Conservation (phyloP, 2,113 vertebrate genomes). For the Serinus canaria region DNA sequence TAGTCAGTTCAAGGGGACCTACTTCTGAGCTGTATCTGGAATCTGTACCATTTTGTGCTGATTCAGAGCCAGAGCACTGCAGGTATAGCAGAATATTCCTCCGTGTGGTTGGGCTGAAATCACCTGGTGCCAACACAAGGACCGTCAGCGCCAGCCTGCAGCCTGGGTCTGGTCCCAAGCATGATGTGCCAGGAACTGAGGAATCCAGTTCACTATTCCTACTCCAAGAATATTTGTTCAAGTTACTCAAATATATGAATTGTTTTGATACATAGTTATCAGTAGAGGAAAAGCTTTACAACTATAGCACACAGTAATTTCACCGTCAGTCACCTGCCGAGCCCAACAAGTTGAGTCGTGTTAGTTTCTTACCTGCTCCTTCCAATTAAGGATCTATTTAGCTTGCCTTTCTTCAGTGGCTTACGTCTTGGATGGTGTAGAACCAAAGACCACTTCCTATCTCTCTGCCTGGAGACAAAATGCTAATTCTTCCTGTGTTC, state of each 20-base stretch:
- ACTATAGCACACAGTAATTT: background rate
- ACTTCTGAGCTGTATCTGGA: background rate
- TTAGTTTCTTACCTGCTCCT: background rate
- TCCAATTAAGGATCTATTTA: background rate
- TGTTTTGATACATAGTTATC: background rate
- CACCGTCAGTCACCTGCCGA: background rate
- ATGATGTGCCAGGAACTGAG: background rate
- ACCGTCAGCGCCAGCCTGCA: background rate
- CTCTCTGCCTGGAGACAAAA: background rate
- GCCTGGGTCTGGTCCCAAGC: background rate
- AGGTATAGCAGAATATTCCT: background rate
- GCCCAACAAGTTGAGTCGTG: background rate
- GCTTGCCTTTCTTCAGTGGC: background rate
- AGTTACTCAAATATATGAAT: background rate
- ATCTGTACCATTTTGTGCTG: background rate
- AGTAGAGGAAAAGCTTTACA: background rate
- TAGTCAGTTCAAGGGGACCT: background rate
- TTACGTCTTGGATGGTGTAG: background rate
- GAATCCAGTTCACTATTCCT: background rate
- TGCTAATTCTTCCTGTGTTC: background rate
- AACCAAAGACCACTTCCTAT: background rate
- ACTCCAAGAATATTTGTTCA: background rate
- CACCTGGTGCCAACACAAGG: background rate
- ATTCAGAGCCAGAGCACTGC: background rate
- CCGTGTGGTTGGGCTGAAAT: accelerated